These are phyloP conservation scores for Tillus elongatus DNA, from an alignment of 2,888 invertebrate genomes.

Conservation along the genomic window DNA sequence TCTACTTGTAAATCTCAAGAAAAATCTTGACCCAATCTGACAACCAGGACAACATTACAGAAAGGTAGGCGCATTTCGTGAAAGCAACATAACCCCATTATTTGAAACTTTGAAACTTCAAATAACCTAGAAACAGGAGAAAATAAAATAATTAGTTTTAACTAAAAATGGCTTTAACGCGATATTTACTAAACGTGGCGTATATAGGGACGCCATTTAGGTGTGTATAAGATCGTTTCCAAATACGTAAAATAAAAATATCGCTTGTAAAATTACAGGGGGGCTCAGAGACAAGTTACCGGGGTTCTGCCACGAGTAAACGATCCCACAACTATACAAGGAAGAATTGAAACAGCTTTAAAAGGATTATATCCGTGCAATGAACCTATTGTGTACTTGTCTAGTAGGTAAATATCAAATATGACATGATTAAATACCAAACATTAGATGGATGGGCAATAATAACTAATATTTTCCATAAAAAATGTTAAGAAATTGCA, in stretches of 20 bases:
- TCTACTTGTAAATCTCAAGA: too few species aligned
- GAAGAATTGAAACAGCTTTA: conserved; percentile 59
- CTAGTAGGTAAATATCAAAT: conserved; percentile 58
- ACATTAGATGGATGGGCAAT: not conserved
- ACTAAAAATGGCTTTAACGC: conserved; percentile 51
- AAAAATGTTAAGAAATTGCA: too few species aligned
- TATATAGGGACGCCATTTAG: conserved; percentile 72
- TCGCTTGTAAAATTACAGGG: conserved; percentile 44
- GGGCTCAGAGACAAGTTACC: conserved; percentile 57
- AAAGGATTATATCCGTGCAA: conserved; percentile 47
- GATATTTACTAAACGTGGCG: conserved; percentile 66
- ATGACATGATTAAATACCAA: not conserved
- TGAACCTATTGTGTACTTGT: conserved; percentile 50
- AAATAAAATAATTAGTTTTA: too few species aligned
- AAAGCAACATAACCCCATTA: too few species aligned
- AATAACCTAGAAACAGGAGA: too few species aligned
- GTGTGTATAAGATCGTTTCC: conserved; percentile 42
- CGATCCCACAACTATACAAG: conserved; percentile 63
- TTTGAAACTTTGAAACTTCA: too few species aligned
- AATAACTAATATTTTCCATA: conserved; percentile 10
- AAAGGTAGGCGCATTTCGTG: too few species aligned
- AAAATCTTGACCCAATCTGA: too few species aligned
- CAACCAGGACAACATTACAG: too few species aligned
- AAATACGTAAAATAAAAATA: conserved; percentile 14
- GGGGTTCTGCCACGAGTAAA: conserved; percentile 42